Conservation (phyloP, 2,888 invertebrate species). For the Napeogenes sylphis region DNA sequence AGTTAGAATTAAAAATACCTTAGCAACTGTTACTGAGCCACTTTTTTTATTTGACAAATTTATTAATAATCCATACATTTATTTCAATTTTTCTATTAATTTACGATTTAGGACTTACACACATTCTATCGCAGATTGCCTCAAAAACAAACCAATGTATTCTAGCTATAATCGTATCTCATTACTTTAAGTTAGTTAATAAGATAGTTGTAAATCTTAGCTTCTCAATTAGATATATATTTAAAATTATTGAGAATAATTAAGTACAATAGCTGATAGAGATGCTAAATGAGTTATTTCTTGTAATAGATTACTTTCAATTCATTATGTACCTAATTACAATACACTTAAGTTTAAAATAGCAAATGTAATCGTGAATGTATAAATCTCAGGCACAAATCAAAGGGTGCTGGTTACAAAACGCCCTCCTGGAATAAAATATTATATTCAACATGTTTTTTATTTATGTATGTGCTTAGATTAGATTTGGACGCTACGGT, state of each 20-base stretch:
- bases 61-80: no score
- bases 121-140: neutral
- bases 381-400: slow-evolving; percentile 27
- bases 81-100: no score
- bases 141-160: neutral
- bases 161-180: slow-evolving; percentile 1
- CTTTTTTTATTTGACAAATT: neutral
- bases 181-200: slow-evolving; percentile 2
- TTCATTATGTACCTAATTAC: neutral
- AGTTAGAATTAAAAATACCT: neutral
- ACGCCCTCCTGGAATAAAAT: slow-evolving; percentile 28
- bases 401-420: slow-evolving; percentile 26
- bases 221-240: neutral
- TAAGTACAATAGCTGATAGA: neutral
- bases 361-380: neutral
- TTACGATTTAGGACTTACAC: no score
- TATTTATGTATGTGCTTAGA: slow-evolving; percentile 9
- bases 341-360: neutral
- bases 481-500: slow-evolving; percentile 1
- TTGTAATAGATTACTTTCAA: neutral
- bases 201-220: neutral
- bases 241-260: neutral
- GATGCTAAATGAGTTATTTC: neutral
- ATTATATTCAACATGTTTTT: slow-evolving; percentile 12
- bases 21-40: no score